Evolutionary conservation across 2,113 vertebrate genomes (phyloP), one percentile per base, ranked within the genome.

Genomic region (Bagarius yarrelli): DNA sequence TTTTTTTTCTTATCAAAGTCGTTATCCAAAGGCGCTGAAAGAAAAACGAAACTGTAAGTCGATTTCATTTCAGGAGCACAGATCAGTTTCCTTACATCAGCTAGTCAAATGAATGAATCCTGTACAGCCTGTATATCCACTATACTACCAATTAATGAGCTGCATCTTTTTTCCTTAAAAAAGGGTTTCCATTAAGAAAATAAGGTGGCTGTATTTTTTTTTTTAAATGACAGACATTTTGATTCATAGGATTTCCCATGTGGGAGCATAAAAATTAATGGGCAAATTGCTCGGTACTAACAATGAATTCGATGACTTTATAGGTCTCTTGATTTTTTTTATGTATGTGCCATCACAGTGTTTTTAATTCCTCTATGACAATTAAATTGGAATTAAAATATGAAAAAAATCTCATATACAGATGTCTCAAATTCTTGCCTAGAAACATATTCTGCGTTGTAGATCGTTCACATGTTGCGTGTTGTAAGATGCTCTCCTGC

Each of bases 41-140:
- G 23, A 64, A 78, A 84, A 86, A n/a, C 76, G 83, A 86, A 83
- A 83, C 61, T 14, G 80, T 40, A 53, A 77, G 36, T 47, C 57
- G 79, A 44, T 79, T 81, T 84, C 60, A 60, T 32, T 78, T 78
- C 56, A 74, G 14, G 32, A 75, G 56, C 72, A 50, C n/a, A 19
- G 32, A 27, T 59, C 12, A 55, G 50, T 69, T 61, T 60, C 59
- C 21, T 6, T 72, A n/a, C 19, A 3, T 72, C 78, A 72, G 55
- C 19, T 59, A 52, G 40, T 21, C 78, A 72, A 27, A 72, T 25
- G 3, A 1, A 25, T 23, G 34, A 70, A 71, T 23, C 11, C 2
- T 14, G 9, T 60, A 25, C 27, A 47, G 23, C 16, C 13, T 57
- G 11, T 23, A 27, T 56, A 59, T 70, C 59, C 56, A 56, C 40